A percentile compares a stretch with the other conserved stretches of the same genome.
Conservation (phyloP, 2,888 invertebrate species). For the Halictus ligatus region DNA sequence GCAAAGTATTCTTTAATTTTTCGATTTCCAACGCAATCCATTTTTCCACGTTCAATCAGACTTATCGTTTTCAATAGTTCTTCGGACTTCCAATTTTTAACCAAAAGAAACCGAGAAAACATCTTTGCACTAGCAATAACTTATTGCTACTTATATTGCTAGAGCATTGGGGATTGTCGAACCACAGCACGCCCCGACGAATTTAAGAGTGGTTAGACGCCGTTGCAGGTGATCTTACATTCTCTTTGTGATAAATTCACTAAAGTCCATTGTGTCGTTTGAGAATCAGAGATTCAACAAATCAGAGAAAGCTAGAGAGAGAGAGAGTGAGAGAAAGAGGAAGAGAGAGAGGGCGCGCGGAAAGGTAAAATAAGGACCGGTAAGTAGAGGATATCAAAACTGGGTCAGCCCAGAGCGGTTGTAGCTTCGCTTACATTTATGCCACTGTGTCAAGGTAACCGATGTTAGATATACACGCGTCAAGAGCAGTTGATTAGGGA, state of each 20-base stretch:
- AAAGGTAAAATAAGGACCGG: conserved; percentile 55
- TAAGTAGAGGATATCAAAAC: conserved; percentile 61
- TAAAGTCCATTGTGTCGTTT: conserved; percentile 33
- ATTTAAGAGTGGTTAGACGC: background rate
- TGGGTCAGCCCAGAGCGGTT: conserved; percentile 67
- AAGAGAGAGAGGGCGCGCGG: conserved; percentile 25
- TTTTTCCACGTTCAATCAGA: background rate
- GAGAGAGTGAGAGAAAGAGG: background rate
- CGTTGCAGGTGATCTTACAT: background rate
- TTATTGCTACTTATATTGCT: background rate
- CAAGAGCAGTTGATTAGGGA: conserved; percentile 38
- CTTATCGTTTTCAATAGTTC: background rate
- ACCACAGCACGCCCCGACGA: background rate
- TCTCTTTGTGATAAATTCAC: conserved; percentile 22
- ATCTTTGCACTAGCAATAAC: background rate
- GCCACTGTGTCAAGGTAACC: conserved; percentile 73
- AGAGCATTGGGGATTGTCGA: background rate
- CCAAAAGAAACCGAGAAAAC: background rate
- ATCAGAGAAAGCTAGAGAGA: background rate
- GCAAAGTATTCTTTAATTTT: background rate
- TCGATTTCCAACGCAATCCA: background rate
- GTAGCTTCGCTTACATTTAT: conserved; percentile 59
- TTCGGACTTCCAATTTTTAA: background rate
- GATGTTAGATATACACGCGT: conserved; percentile 44
- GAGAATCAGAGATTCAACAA: conserved; percentile 34